Base-by-base conservation (phyloP, 2,113 vertebrate species). In the Megaceryle maxima region DNA sequence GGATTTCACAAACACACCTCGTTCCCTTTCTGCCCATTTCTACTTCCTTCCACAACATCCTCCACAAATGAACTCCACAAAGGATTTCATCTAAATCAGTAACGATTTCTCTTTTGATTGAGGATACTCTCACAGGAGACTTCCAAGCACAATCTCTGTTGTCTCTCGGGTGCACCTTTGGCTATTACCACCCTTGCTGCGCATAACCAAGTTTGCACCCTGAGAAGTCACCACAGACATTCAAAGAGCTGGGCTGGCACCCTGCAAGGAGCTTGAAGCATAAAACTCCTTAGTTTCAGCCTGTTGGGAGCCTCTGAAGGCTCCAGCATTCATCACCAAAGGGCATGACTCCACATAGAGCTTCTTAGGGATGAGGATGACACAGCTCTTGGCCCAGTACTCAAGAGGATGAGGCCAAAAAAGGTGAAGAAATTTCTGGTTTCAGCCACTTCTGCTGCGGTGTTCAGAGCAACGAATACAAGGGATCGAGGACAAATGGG, bases 281-380 rank as follows among this genome's bases (percentile, higher is more conserved):
- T 31, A 22, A 91, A 87, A 46, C n/a, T 69, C 72, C 41, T 80
- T 37, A 11, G 9, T 76, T 86, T 77, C 83, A 92, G 50, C 63
- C 79, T 55, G 7, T 15, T 79, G 53, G 57, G 48, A 90, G 69
- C 46, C 60, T 89, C 73, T 78, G 64, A 85, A 96, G 56, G 60
- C 72, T 90, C 72, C 80, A 88, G 55, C 39, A 60, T 60, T 91
- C 74, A 89, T 64, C 74, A 90, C 74, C 81, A 92, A 92, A 83
- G 64, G 74, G 43, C 74, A 92, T 2, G 35, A 91, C 77, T 94
- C 66, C 74, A 68, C 0, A 2, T 1, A 2, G 69, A 93, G 46
- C 29, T 60, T 82, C 67, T 79, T 57, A 69, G 43, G 57, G 66
- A 75, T 2, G 5, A 60, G 66, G 56, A 91, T 75, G 84, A 96